Evolutionary conservation across 2,888 invertebrate genomes (phyloP), one percentile per base, ranked within the genome.

Genomic region (Lampropteryx suffumata): DNA sequence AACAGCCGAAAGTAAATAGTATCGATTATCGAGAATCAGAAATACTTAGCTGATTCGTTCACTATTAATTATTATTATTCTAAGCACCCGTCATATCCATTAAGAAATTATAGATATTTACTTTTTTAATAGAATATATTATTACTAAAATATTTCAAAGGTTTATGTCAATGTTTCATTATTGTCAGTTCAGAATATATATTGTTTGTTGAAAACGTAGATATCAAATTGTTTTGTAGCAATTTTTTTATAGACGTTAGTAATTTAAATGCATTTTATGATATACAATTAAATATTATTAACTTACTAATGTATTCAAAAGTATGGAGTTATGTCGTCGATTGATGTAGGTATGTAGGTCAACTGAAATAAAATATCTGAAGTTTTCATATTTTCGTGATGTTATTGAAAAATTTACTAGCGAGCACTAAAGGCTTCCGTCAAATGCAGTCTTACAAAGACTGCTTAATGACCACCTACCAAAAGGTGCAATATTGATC

Each of bases 11-110:
- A 39, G 40, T 13, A 43, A 13, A 14, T 44, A 43, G 32, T 40
- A 55, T 43, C 39, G 53, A 41, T 27, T 54, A n/a, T n/a, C n/a
- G n/a, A n/a, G n/a, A n/a, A n/a, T n/a, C n/a, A n/a, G n/a, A 7
- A 52, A 56, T 51, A 47, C 58, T 54, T 43, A 45, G 49, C 24
- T 34, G 37, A 45, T 29, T 17, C 2, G 4, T 17, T 3, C 48
- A 39, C 26, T 46, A 29, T 28, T 32, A 47, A 57, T 54, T 49
- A 52, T 55, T 59, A 44, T 47, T 57, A 51, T 56, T 47, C 53
- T 45, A 48, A 51, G 57, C 57, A 59, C 59, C 46, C 50, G 28
- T 36, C 33, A 44, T 53, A 40, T 21, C 14, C 29, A 14, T 39
- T 43, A 46, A 35, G 8, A 21, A 33, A 47, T 33, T 39, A 39